Conservation (phyloP, 2,797 vertebrate species). For the Miichthys miiuy region DNA sequence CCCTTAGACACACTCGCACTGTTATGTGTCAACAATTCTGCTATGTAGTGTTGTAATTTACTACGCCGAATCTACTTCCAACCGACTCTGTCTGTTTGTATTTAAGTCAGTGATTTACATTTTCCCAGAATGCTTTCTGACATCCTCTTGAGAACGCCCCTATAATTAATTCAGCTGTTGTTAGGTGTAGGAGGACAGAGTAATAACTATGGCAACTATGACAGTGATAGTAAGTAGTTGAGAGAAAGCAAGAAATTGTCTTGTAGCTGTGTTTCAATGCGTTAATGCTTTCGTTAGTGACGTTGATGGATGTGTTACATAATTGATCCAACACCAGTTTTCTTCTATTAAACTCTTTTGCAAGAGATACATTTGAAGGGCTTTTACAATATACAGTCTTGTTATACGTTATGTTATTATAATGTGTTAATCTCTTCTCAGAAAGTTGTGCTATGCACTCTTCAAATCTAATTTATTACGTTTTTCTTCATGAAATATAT, state of each 20-base stretch:
- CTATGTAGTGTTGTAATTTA: conserved; percentile 21
- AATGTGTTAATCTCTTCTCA: not conserved
- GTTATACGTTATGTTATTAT: not conserved
- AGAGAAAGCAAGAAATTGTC: conserved; percentile 25
- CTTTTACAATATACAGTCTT: not conserved
- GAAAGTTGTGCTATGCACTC: not conserved
- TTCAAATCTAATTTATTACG: not conserved
- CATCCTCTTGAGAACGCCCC: conserved; percentile 61
- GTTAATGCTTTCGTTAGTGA: conserved; percentile 3
- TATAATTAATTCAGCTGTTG: conserved; percentile 76
- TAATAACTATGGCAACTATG: conserved; percentile 75
- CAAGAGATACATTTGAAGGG: not conserved
- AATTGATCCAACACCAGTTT: not conserved
- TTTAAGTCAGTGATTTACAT: conserved; percentile 75
- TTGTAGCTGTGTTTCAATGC: not conserved
- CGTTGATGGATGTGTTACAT: not conserved
- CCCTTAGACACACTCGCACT: not conserved
- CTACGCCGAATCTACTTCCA: conserved; percentile 27
- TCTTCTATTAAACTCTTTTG: not conserved
- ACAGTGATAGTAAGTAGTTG: conserved; percentile 58
- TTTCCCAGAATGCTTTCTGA: conserved; percentile 62
- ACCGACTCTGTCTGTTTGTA: conserved; percentile 52
- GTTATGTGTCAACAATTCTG: conserved; percentile 22
- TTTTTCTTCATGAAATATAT: not conserved
- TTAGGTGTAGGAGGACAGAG: conserved; percentile 77